Evolutionary conservation across 2,888 invertebrate species (phyloP).

Genomic region (Epistrophella euchroma): DNA sequence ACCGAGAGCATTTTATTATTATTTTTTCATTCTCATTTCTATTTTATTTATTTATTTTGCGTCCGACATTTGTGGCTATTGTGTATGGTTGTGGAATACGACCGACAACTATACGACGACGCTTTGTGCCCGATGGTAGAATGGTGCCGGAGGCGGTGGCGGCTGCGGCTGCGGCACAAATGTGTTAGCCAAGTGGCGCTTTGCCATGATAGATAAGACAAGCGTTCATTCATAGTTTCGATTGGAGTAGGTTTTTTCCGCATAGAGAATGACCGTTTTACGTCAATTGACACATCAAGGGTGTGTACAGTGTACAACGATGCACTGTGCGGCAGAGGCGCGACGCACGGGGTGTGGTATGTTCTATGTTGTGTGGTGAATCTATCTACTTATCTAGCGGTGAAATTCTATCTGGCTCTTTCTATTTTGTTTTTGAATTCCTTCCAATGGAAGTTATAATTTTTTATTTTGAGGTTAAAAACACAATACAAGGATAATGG

Average conservation of each 20-base stretch:
- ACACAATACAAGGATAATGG: no score
- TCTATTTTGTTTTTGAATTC: conserved; percentile 16
- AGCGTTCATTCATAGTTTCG: conserved; percentile 72
- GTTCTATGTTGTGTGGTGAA: conserved; percentile 10
- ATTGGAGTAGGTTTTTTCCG: conserved; percentile 70
- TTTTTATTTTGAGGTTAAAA: no score
- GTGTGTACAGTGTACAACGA: conserved; percentile 27
- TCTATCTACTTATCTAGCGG: conserved; percentile 14
- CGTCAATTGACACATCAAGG: conserved; percentile 57
- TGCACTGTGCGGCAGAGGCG: background rate
- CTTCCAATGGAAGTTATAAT: conserved; percentile 37
- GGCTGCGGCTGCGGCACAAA: conserved; percentile 41
- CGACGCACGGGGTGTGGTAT: conserved; percentile 18
- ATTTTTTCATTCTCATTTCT: conserved; percentile 44
- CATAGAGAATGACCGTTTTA: conserved; percentile 63
- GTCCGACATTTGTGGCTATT: conserved; percentile 59
- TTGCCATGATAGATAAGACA: conserved; percentile 72
- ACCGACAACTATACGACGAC: conserved; percentile 19
- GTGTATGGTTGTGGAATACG: conserved; percentile 11
- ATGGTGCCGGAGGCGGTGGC: conserved; percentile 30
- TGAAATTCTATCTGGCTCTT: conserved; percentile 60
- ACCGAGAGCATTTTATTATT: conserved; percentile 44
- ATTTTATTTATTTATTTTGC: conserved; percentile 62
- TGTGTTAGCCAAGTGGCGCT: conserved; percentile 74
- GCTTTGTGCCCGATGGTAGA: conserved; percentile 50